A percentile compares a stretch with the other conserved stretches of the same genome.
These are phyloP conservation scores for Galaxias olidus DNA, from an alignment of 2,797 vertebrate genomes.

Conservation along the genomic window DNA sequence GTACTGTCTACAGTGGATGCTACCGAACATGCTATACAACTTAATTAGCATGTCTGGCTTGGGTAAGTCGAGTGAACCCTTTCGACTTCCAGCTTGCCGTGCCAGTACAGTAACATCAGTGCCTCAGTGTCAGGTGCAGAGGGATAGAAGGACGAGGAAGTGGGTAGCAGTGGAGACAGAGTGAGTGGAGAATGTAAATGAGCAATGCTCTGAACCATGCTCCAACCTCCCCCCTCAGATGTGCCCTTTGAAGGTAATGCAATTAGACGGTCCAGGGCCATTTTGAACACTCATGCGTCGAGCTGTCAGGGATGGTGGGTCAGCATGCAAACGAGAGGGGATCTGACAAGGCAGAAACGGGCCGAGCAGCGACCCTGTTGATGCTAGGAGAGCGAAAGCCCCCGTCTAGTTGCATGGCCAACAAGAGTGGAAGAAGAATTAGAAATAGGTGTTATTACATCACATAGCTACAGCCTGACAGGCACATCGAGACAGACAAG, in stretches of 20 bases:
- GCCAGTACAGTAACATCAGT: background rate
- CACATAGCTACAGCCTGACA: constrained; percentile 32
- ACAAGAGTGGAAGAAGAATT: constrained; percentile 49
- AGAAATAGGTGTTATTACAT: constrained; percentile 63
- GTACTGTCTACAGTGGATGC: too few relatives aligned
- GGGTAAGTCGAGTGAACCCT: too few relatives aligned
- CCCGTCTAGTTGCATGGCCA: constrained; percentile 47
- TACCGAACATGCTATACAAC: too few relatives aligned
- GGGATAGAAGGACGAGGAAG: background rate
- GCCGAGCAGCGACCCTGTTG: constrained; percentile 45
- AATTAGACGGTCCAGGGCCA: constrained; percentile 73
- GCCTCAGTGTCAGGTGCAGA: background rate
- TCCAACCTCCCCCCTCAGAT: constrained; percentile 63
- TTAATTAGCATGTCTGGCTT: too few relatives aligned
- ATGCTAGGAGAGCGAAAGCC: constrained; percentile 50
- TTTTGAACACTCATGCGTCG: constrained; percentile 77
- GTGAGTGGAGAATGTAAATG: constrained; percentile 39
- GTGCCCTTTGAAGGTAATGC: constrained; percentile 76
- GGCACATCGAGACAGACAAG: background rate
- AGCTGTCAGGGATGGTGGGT: constrained; percentile 67
- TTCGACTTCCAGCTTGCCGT: background rate
- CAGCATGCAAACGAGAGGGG: constrained; percentile 67
- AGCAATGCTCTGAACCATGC: constrained; percentile 52
- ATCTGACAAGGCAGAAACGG: constrained; percentile 74
- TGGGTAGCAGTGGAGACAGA: constrained; percentile 7